Evolutionary conservation across 2,113 vertebrate species (phyloP).

Genomic region (Ailuropoda melanoleuca): DNA sequence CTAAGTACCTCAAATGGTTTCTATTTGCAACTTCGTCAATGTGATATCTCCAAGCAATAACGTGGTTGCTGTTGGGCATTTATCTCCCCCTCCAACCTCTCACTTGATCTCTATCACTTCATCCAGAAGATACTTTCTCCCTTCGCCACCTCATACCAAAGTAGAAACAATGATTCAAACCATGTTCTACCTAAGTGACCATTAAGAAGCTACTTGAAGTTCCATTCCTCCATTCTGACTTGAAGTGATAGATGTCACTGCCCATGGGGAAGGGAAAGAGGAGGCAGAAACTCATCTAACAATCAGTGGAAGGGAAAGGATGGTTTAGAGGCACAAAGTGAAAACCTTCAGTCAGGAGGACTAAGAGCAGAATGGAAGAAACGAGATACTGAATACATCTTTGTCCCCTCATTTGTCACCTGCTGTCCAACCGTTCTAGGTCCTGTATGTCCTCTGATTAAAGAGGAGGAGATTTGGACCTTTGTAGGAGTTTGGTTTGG

Average conservation of each 20-base stretch:
- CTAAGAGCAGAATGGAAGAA: not conserved
- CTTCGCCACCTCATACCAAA: not conserved
- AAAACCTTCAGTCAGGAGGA: not conserved
- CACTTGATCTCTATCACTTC: not conserved
- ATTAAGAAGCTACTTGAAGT: not conserved
- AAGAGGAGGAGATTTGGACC: not conserved
- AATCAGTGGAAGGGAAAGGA: not conserved
- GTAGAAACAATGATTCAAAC: not conserved
- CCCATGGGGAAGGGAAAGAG: not conserved
- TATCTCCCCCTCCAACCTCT: not conserved
- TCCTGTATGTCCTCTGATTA: not conserved
- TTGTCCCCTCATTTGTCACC: not conserved
- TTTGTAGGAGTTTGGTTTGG: not conserved
- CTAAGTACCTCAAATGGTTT: not conserved
- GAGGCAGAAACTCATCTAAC: not conserved
- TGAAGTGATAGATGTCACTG: not conserved
- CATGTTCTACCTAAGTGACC: not conserved
- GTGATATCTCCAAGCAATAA: not conserved
- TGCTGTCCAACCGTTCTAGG: not conserved
- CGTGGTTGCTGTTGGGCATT: not conserved
- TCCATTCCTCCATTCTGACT: not conserved
- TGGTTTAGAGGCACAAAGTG: not conserved
- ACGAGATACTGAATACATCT: not conserved
- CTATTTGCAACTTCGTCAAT: not conserved
- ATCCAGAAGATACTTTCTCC: not conserved